phyloP scores from a whole-genome alignment of 2,113 vertebrate genomes.

The Zosterops borbonicus region DNA sequence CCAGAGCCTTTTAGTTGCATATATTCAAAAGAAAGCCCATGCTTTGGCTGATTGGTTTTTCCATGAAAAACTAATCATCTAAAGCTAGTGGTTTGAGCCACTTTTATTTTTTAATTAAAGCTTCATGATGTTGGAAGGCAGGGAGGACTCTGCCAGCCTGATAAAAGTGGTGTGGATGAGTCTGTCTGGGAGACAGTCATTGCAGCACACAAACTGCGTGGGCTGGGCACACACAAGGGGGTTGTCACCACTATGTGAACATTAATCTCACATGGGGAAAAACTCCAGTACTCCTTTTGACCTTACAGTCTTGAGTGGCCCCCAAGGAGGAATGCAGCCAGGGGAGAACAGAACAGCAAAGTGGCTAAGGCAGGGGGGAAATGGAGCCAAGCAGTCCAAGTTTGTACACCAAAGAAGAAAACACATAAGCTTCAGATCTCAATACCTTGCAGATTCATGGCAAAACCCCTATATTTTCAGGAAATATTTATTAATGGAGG shows the following conservation, averaged over 20 bases:
- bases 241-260: background rate
- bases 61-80: background rate
- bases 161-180: background rate
- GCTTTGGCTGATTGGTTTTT: background rate
- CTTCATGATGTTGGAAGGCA: background rate
- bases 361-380: background rate
- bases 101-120: constrained; percentile 1
- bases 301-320: background rate
- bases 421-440: background rate
- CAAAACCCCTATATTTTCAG: background rate
- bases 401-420: background rate
- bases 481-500: background rate
- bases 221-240: background rate
- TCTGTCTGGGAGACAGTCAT: background rate
- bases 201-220: background rate
- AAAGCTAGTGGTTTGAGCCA: background rate
- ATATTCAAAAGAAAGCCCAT: background rate
- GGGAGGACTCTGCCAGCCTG: background rate
- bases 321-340: background rate
- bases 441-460: background rate
- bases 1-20: background rate
- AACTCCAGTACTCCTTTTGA: background rate
- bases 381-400: background rate
- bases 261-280: background rate
- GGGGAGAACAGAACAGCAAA: background rate